A percentile compares a stretch with the other conserved stretches of the same genome.
Evolutionary conservation across 1,140 invertebrate genomes (phyloP).

Genomic region (Campoletis sonorensis): DNA sequence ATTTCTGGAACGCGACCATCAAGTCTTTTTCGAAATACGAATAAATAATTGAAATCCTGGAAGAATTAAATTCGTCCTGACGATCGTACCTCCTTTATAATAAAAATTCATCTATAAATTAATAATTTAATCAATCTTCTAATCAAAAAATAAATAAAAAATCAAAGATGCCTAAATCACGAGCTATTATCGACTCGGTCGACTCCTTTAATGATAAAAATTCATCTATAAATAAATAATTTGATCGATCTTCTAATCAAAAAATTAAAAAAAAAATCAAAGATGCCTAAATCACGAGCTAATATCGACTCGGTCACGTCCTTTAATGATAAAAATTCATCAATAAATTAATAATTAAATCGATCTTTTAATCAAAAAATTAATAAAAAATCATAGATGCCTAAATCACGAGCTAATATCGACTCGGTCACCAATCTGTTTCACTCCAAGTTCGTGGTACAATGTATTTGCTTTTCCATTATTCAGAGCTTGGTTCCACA

Average conservation of each 20-base stretch:
- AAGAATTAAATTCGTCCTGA: too few species aligned
- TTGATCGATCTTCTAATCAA: neutral
- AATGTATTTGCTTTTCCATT: conserved; percentile 55
- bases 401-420: neutral
- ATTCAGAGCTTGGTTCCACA: conserved; percentile 57
- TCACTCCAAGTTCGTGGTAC: neutral
- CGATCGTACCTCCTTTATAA: too few species aligned
- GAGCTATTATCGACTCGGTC: neutral
- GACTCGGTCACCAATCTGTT: neutral
- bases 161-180: neutral
- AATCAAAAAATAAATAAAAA: neutral
- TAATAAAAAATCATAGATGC: neutral
- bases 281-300: neutral
- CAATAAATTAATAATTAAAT: too few species aligned
- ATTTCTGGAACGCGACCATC: too few species aligned
- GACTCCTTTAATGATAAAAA: too few species aligned
- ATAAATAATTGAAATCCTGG: too few species aligned
- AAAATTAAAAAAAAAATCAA: neutral
- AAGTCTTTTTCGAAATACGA: too few species aligned
- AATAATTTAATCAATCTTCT: neutral
- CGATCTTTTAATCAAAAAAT: neutral
- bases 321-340: too few species aligned
- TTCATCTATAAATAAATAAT: too few species aligned
- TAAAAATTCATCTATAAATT: too few species aligned
- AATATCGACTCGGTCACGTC: too few species aligned